Base-by-base conservation (phyloP, 2,888 invertebrate species). In the Drosophila nr. fundita region DNA sequence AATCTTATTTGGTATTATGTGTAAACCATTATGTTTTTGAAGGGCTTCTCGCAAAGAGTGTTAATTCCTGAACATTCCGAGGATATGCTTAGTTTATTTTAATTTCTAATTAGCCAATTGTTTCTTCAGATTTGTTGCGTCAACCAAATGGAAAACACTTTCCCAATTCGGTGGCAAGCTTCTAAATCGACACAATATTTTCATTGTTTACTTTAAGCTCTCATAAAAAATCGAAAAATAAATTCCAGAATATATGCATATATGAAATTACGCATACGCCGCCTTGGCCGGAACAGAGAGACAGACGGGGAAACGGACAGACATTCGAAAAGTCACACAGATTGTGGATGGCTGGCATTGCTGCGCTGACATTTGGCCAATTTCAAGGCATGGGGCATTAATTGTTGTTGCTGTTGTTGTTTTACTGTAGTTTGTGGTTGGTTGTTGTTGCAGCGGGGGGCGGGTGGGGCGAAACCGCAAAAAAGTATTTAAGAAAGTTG, bases 401-500 rank as follows among this genome's bases (percentile, higher is more conserved):
- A 89, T 82, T 83, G 82, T 78, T 66, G 68, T 73, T 70, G 68
- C 45, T 61, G 63, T 45, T 32, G 21, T 24, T 13, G 32, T 24
- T 8, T 10, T 40, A 58, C 59, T 69, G 68, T 49, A 64, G 69
- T 42, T 59, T 32, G 21, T 15, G 29, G 32, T 40, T 66, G 42
- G 15, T 27, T 38, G 53, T 40, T 67, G 60, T 38, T 63, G 29
- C 40, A 27, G 52, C 38, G 38, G 38, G 38, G 29, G 13, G 24
- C 0, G 27, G 24, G 24, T 8, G n/a, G 40, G 40, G 53, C 63
- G 63, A 29, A 42, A 78, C 84, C 77, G 82, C 89, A 89, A 87
- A 85, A 89, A 85, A 85, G 84, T 85, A 85, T 89, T 85, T 89
- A 89, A 85, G 84, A 87, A 85, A 85, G 77, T 85, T 84, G 75